A percentile compares a stretch with the other conserved stretches of the same genome.
Evolutionary conservation across 2,113 vertebrate species (phyloP).

Genomic region (Acinonyx jubatus): DNA sequence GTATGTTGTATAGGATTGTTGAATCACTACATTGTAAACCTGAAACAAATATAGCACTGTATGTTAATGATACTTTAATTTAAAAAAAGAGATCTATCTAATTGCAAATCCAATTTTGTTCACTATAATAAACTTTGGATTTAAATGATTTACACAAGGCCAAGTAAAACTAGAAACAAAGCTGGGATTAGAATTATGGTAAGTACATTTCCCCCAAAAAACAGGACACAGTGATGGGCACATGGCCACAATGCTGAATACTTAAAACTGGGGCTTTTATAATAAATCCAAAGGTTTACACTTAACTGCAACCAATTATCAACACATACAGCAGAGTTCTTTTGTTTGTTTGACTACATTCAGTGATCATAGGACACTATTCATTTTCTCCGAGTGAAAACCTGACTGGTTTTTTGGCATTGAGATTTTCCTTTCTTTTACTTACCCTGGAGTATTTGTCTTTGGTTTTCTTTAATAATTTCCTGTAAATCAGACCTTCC

Average conservation of each 20-base stretch:
- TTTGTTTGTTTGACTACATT: neutral
- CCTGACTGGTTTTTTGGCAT: neutral
- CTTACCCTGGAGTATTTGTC: neutral
- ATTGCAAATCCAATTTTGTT: neutral
- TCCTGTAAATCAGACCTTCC: neutral
- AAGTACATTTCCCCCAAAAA: neutral
- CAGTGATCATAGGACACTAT: neutral
- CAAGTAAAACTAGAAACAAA: neutral
- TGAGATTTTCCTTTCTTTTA: neutral
- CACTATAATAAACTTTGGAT: neutral
- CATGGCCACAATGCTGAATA: neutral
- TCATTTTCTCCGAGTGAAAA: neutral
- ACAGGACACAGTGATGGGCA: neutral
- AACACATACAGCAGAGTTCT: neutral
- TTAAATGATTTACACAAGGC: neutral
- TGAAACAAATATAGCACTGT: neutral
- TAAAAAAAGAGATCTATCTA: neutral
- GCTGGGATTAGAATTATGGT: neutral
- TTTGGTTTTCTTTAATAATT: neutral
- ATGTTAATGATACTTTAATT: neutral
- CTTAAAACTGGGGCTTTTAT: neutral
- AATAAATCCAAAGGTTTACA: neutral
- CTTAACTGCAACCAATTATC: neutral
- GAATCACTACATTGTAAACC: neutral
- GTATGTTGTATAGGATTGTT: neutral